Base-by-base conservation (phyloP, 2,797 vertebrate genomes). In the Pipistrellus pygmaeus region DNA sequence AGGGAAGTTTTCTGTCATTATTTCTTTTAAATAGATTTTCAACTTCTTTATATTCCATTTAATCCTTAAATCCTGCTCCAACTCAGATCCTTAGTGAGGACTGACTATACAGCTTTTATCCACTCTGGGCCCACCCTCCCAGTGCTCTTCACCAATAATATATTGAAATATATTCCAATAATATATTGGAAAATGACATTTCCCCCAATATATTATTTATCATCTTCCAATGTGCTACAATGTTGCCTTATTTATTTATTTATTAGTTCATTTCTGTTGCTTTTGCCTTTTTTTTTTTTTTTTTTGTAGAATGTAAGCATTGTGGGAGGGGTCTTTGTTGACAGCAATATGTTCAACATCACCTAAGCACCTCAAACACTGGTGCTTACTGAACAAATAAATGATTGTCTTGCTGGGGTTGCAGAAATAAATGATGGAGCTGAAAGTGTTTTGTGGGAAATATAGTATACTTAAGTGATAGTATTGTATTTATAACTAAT, bases 381-480 rank as follows among this genome's bases (percentile, higher is more conserved):
- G n/a, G 11, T 73, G 20, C 53, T 91, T 94, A 18, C 27, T 75
- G 51, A 91, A 53, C 57, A 73, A 95, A 46, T 14, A 83, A 53
- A 88, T 48, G 14, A 71, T 64, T 85, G 25, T 66, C 15, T 57
- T 76, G 11, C 46, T 68, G 30, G 5, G 46, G 53, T 35, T 66
- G 8, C 20, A 87, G 51, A 92, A 71, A 38, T 90, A 78, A 95
- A 68, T 53, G 8, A 21, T 27, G 13, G 1, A 72, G 23, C 60
- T 72, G 64, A 83, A 87, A 55, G 35, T 77, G 5, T 77, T 76
- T 76, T 91, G 5, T 55, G 57, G 57, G 51, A 81, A 94, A 73
- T 93, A 10, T 38, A 51, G 48, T 46, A 23, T 60, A 35, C 38
- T 44, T 7, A 20, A 69, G 8, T 38, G 35, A 11, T 30, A 23